Conservation (phyloP, 2,113 vertebrate genomes). For the Oncorhynchus clarkii region DNA sequence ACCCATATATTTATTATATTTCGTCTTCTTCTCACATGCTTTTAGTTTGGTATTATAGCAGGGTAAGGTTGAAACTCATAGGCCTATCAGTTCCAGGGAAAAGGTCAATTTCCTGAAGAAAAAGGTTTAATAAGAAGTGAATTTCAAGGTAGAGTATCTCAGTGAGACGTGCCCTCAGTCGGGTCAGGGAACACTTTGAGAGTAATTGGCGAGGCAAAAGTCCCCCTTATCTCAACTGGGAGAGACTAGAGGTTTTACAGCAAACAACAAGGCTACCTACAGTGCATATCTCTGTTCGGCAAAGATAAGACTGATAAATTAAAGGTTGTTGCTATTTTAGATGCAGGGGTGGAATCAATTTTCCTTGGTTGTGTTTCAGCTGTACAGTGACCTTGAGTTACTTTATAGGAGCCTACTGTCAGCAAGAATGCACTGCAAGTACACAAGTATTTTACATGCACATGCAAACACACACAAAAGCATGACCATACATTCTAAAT, state of each 20-base stretch:
- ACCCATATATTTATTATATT: too few species aligned
- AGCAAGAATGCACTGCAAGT: background rate
- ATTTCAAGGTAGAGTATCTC: background rate
- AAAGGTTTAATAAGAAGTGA: background rate
- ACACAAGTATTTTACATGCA: background rate
- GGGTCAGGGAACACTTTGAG: background rate
- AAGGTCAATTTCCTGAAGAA: background rate
- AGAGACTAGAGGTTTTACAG: background rate
- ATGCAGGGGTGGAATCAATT: background rate
- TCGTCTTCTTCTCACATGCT: too few species aligned
- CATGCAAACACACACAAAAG: background rate
- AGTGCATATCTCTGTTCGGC: background rate
- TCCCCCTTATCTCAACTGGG: background rate
- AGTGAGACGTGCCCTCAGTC: background rate
- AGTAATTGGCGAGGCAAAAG: background rate
- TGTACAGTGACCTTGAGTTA: background rate
- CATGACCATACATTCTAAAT: background rate
- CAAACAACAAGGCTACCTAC: background rate
- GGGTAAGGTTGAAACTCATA: too few species aligned
- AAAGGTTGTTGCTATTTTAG: background rate
- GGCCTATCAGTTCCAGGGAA: too few species aligned
- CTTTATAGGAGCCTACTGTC: too few species aligned
- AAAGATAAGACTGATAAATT: background rate
- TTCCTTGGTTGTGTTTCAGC: background rate
- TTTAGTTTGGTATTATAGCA: too few species aligned